A percentile compares a stretch with the other conserved stretches of the same genome.
These are phyloP conservation scores for Drosophila burlai DNA, from an alignment of 1,140 invertebrate species.

Conservation along the genomic window DNA sequence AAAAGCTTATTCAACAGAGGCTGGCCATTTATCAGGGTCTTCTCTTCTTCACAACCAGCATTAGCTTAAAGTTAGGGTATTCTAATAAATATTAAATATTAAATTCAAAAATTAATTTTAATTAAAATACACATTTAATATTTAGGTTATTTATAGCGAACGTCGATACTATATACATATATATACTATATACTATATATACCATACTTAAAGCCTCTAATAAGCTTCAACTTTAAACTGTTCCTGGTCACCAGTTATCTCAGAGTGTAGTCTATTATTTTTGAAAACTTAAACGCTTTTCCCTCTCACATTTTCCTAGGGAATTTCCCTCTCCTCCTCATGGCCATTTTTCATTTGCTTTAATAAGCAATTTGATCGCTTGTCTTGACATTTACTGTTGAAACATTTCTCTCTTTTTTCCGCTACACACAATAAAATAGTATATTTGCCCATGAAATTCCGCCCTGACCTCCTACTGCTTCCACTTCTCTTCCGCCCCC, in stretches of 20 bases:
- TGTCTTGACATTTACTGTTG: conserved; percentile 45
- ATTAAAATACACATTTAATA: no score
- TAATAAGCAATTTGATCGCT: conserved; percentile 60
- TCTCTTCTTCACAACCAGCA: not conserved
- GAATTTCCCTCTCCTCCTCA: not conserved
- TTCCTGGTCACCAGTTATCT: not conserved
- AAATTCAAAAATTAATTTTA: not conserved
- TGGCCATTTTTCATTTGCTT: conserved; percentile 29
- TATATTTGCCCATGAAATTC: conserved; percentile 41
- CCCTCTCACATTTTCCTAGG: not conserved
- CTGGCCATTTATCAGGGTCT: conserved; percentile 6
- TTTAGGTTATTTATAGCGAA: no score
- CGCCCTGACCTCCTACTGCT: not conserved
- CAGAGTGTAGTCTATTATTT: not conserved
- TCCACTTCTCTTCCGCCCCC: no score
- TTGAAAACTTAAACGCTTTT: not conserved
- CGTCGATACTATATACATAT: no score
- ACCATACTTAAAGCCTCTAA: not conserved
- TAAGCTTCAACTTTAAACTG: not conserved
- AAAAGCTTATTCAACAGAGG: not conserved
- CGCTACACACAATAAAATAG: conserved; percentile 22
- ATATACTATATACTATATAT: no score
- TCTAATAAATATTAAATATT: not conserved
- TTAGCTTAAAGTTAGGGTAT: not conserved
- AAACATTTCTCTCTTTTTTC: conserved; percentile 9